These are phyloP conservation scores for Lagocephalus sceleratus DNA, from an alignment of 2,797 vertebrate species.

Conservation along the genomic window DNA sequence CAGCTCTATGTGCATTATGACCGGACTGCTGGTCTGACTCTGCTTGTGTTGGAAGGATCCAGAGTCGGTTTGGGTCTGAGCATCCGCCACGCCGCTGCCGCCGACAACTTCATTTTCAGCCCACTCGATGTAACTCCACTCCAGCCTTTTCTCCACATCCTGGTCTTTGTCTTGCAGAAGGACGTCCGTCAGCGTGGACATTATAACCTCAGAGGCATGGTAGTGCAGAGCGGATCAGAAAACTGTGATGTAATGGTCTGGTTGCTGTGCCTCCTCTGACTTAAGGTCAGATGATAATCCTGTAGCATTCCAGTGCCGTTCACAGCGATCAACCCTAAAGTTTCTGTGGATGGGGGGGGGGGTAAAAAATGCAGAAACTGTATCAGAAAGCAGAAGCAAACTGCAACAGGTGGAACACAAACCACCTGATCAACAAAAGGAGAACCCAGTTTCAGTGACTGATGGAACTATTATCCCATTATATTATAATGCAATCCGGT, in stretches of 20 bases:
- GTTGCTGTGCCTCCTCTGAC: constrained; percentile 33
- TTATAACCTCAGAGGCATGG: constrained; percentile 69
- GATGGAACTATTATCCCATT: too few species aligned
- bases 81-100: constrained; percentile 33
- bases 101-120: constrained; percentile 52
- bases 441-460: too few species aligned
- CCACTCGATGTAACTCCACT: constrained; percentile 76
- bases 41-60: constrained; percentile 58
- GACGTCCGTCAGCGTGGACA: constrained; percentile 73
- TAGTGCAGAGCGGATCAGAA: constrained; percentile 44
- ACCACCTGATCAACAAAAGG: constrained; percentile 15
- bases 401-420: constrained; percentile 20
- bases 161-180: constrained; percentile 65
- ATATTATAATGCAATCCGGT: too few species aligned
- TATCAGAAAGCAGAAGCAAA: constrained; percentile 28
- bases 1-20: constrained; percentile 75
- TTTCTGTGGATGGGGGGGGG: constrained; percentile 19
- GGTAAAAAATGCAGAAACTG: constrained; percentile 22
- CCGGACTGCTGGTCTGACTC: constrained; percentile 72
- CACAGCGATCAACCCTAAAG: constrained; percentile 36
- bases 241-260: constrained; percentile 39
- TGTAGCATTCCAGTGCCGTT: constrained; percentile 58
- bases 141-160: constrained; percentile 62
- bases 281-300: constrained; percentile 60
- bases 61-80: constrained; percentile 70